Percentiles rank a stretch among this genome's conserved stretches.
These are phyloP conservation scores for Nasonovia ribisnigri DNA, from an alignment of 2,888 invertebrate genomes.

Conservation along the genomic window DNA sequence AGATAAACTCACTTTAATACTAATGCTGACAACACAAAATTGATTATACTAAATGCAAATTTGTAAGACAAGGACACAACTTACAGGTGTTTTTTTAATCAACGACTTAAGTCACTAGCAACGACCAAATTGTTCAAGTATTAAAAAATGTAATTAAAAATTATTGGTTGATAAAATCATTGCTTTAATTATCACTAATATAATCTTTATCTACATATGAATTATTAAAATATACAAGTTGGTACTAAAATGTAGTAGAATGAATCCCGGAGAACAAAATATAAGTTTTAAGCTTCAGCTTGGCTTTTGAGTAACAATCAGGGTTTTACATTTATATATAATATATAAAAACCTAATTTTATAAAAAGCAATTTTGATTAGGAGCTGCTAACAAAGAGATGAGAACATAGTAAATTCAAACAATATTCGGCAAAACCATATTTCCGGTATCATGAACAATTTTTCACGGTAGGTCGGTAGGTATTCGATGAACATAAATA, in stretches of 20 bases:
- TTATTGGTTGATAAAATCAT: too few species aligned
- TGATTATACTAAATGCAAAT: too few species aligned
- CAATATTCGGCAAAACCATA: slow-evolving; percentile 50
- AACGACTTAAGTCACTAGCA: too few species aligned
- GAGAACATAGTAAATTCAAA: slow-evolving; percentile 3
- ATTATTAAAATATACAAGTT: not conserved
- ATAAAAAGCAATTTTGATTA: not conserved
- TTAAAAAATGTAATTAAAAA: too few species aligned
- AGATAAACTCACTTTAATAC: too few species aligned
- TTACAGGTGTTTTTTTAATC: too few species aligned
- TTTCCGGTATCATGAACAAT: slow-evolving; percentile 34
- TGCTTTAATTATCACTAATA: too few species aligned
- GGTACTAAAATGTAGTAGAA: not conserved
- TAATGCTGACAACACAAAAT: too few species aligned
- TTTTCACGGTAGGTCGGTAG: slow-evolving; percentile 27
- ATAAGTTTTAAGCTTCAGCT: not conserved
- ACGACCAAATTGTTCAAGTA: too few species aligned
- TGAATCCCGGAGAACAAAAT: not conserved
- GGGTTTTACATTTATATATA: not conserved
- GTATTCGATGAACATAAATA: slow-evolving; percentile 7
- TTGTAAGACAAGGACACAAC: too few species aligned
- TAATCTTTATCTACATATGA: too few species aligned
- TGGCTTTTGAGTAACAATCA: not conserved
- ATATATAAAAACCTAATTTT: not conserved
- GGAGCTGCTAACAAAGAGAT: slow-evolving; percentile 25